Base-by-base conservation (phyloP, 2,888 invertebrate genomes). In the Gerris lacustris region DNA sequence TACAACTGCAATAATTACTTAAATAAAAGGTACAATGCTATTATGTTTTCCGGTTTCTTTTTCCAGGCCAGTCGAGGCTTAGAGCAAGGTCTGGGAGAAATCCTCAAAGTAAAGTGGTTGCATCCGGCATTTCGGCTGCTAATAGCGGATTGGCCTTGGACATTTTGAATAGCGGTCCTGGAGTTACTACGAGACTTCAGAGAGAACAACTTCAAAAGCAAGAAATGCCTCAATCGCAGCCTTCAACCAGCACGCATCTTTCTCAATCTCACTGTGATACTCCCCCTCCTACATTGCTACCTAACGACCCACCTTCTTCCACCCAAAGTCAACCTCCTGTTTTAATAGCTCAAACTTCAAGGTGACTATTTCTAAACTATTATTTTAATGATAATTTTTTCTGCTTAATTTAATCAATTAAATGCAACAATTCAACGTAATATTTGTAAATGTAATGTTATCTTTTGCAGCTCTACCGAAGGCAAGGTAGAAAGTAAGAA, bases 111-210 rank as follows among this genome's bases (percentile, higher is more conserved):
- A 88, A 88, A 80, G 81, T 81, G 45, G 81, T 79, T 75, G 81
- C 78, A 73, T 82, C 82, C 77, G 83, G 85, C 71, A 73, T 74
- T 67, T 73, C 75, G 68, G 71, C 73, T 44, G 67, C 67, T 47
- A 68, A 45, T 15, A 73, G 66, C 66, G 64, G 64, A 2, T 55
- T 55, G 5, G 17, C 64, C 66, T 68, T 73, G 66, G 74, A 73
- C 44, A 71, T 76, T 7, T 72, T 76, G 76, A 81, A 80, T 77
- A 80, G 79, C 76, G 81, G 90, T 17, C 87, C 91, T 69, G 92
- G 93, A 11, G 93, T 93, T 73, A 92, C 92, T 77, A 94, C 93
- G 45, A 83, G 93, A 74, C 84, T 92, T 78, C 92, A 92, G 81
- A 86, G 92, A 17, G 91, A 91, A 77, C 88, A 88, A 80, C 87